Evolutionary conservation across 2,888 invertebrate species (phyloP).

Genomic region (Leptinotarsa peninsularis): DNA sequence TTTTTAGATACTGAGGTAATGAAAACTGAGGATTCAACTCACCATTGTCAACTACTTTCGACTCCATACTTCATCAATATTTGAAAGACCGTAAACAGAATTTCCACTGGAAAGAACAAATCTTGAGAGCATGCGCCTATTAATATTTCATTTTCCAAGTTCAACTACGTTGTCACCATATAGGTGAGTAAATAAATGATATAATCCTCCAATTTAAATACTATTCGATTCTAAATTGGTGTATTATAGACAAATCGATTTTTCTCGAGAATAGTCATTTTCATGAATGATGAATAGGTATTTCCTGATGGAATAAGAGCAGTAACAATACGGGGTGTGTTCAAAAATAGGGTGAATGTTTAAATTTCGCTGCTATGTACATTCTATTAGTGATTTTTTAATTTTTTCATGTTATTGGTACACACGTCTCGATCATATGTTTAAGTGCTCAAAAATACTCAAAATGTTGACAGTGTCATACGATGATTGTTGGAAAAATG

Average conservation of each 20-base stretch:
- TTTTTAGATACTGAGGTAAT: background rate
- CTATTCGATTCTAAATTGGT: background rate
- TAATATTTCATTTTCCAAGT: constrained; percentile 6
- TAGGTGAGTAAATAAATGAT: background rate
- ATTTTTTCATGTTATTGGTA: too few relatives aligned
- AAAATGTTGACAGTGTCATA: too few relatives aligned
- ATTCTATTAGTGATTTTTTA: too few relatives aligned
- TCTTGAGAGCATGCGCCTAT: constrained; percentile 17
- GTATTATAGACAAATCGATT: constrained; percentile 9
- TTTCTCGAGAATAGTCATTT: background rate
- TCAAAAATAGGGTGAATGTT: background rate
- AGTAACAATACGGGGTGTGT: background rate
- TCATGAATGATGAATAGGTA: background rate
- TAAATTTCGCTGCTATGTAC: too few relatives aligned
- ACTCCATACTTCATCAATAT: background rate
- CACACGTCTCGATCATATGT: too few relatives aligned
- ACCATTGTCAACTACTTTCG: background rate
- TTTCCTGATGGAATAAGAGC: background rate
- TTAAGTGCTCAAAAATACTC: too few relatives aligned
- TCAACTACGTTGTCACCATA: background rate
- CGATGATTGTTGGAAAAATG: too few relatives aligned
- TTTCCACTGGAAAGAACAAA: background rate
- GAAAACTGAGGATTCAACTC: background rate
- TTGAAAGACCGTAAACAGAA: background rate
- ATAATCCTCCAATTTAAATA: background rate